These are phyloP conservation scores for Formica selysi DNA, from an alignment of 1,140 invertebrate species.

Conservation along the genomic window DNA sequence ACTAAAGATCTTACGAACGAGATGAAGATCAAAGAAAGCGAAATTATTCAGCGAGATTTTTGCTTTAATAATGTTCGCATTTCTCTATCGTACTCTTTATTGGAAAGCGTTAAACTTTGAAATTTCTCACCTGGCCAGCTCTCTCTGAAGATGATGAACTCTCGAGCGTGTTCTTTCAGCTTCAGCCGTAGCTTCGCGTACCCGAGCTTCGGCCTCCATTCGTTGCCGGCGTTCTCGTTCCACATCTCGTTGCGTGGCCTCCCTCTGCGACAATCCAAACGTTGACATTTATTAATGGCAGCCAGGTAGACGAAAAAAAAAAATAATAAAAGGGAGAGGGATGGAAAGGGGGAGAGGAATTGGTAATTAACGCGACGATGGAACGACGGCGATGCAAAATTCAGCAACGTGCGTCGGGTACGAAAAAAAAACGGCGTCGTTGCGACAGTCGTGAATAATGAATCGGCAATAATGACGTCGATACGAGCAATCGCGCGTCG, in stretches of 20 bases:
- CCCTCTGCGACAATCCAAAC: conserved; percentile 85
- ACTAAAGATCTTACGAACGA: neutral
- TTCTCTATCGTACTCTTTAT: neutral
- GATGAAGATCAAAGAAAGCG: neutral
- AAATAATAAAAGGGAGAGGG: neutral
- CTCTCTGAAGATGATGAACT: conserved; percentile 87
- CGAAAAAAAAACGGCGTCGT: conserved; percentile 36
- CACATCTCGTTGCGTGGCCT: conserved; percentile 88
- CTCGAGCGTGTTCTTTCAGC: conserved; percentile 87
- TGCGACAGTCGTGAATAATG: conserved; percentile 52
- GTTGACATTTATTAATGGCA: conserved; percentile 54
- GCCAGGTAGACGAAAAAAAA: neutral
- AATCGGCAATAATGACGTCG: conserved; percentile 55
- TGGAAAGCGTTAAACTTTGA: neutral
- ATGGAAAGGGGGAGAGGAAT: neutral
- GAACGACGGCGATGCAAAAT: conserved; percentile 45
- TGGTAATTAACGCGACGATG: conserved; percentile 44
- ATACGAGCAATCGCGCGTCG: conserved; percentile 45
- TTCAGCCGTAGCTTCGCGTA: conserved; percentile 87
- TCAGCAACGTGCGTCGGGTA: conserved; percentile 17
- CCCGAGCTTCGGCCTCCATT: conserved; percentile 87
- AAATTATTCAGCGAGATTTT: neutral
- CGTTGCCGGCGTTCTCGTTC: conserved; percentile 88
- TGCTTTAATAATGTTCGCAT: neutral
- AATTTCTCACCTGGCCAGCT: conserved; percentile 87